These are phyloP conservation scores for Choloepus didactylus DNA, from an alignment of 2,797 vertebrate genomes.

Conservation along the genomic window DNA sequence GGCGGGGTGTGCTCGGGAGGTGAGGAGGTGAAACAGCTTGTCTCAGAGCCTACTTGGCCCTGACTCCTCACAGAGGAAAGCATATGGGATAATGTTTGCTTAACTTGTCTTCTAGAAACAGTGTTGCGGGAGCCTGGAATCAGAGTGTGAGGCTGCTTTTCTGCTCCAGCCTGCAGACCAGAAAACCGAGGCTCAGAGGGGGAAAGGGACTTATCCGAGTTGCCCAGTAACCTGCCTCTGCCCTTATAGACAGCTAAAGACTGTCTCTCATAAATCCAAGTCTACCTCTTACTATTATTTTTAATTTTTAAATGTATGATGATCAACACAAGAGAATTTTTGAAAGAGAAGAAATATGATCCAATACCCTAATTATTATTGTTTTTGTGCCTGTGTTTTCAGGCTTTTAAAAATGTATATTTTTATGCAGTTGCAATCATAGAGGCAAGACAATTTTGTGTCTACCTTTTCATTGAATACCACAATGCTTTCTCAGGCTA, in stretches of 20 bases:
- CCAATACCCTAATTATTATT: background rate
- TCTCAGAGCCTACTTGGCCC: background rate
- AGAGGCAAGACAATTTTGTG: background rate
- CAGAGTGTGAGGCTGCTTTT: background rate
- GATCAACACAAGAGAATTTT: conserved; percentile 21
- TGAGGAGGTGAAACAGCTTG: background rate
- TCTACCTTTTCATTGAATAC: background rate
- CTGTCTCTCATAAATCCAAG: background rate
- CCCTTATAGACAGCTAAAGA: background rate
- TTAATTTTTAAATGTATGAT: background rate
- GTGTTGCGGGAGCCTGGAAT: background rate
- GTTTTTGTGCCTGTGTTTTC: conserved; percentile 57
- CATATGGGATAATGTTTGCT: conserved; percentile 11
- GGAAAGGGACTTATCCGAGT: background rate
- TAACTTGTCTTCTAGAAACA: conserved; percentile 32
- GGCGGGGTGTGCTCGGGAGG: background rate
- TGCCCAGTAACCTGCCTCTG: background rate
- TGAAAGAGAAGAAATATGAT: background rate
- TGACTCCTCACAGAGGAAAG: background rate
- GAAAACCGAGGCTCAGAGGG: background rate
- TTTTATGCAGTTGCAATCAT: background rate
- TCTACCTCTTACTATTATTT: background rate
- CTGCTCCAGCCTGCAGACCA: background rate
- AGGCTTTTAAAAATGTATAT: background rate
- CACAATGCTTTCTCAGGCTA: background rate